phyloP scores from a whole-genome alignment of 1,140 invertebrate species.

The Capitella teleta region DNA sequence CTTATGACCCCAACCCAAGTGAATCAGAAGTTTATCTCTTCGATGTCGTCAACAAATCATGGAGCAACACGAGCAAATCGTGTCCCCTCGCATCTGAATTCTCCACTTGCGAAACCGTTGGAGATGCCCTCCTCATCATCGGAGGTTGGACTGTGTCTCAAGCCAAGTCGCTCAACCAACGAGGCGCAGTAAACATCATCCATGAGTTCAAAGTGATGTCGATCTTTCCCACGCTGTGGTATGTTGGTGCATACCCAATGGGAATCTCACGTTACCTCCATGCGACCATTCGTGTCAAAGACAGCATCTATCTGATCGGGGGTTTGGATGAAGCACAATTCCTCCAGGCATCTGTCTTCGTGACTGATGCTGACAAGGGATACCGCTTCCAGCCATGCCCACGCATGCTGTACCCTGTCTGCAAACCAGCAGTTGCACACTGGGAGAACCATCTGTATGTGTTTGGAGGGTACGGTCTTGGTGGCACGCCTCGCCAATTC shows the following conservation, averaged over 20 bases:
- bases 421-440: background rate
- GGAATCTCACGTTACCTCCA: slow-evolving; percentile 10
- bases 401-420: slow-evolving; percentile 9
- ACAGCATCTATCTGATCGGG: slow-evolving; percentile 9
- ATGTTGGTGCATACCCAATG: slow-evolving; percentile 11
- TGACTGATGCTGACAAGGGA: slow-evolving; percentile 2
- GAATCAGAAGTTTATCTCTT: slow-evolving; percentile 5
- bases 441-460: slow-evolving; percentile 7
- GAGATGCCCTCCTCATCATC: slow-evolving; percentile 9
- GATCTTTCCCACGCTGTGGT: slow-evolving; percentile 15
- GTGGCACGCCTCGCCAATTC: slow-evolving; percentile 7
- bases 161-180: slow-evolving; percentile 10
- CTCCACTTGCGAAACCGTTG: slow-evolving; percentile 11
- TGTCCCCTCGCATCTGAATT: slow-evolving; percentile 12
- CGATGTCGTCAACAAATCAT: slow-evolving; percentile 14
- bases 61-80: slow-evolving; percentile 10
- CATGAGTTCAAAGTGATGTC: slow-evolving; percentile 15
- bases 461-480: slow-evolving; percentile 10
- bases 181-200: slow-evolving; percentile 12
- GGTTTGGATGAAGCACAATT: slow-evolving; percentile 11
- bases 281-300: slow-evolving; percentile 1
- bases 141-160: slow-evolving; percentile 11
- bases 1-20: slow-evolving; percentile 7
- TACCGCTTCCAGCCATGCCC: slow-evolving; percentile 12
- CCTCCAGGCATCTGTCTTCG: slow-evolving; percentile 8